Evolutionary conservation across 2,113 vertebrate species (phyloP), one percentile per base, ranked within the genome.

Genomic region (Onychorhynchus coronatus): DNA sequence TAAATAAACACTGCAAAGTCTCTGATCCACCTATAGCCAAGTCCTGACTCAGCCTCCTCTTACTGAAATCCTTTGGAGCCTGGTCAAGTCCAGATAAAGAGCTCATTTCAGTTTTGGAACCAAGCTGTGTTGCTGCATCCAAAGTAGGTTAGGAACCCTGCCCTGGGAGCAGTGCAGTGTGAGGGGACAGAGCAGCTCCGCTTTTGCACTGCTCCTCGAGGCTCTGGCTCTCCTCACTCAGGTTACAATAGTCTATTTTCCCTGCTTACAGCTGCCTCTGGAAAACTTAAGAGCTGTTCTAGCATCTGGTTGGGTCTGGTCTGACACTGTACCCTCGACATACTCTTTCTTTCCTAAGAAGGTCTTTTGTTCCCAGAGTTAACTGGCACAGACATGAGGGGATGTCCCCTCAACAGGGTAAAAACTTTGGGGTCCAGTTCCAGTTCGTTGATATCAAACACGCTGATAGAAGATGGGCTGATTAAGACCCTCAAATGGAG

Each of bases 51-150:
- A 93, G 83, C 76, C 88, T 88, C 68, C 85, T 84, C 83, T 96
- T 90, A 78, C 85, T 72, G 92, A 94, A 97, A 91, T 65, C 74
- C 46, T 61, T 91, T 96, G 95, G 91, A 96, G 76, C 49, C 63
- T 10, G 35, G 88, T 78, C 85, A 96, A 92, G 84, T 42, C 20
- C 73, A 95, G 91, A 94, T 75, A 72, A 81, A 96, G 87, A 61
- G 56, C 70, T 80, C 20, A 5, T 65, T 92, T 95, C 70, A 63
- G 37, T 14, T 58, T 3, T 80, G 67, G 78, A 91, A 73, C 74
- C 59, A 79, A 46, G 79, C 78, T 94, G 81, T 50, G 22, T 55
- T 80, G 70, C 89, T 88, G 85, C 72, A 85, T 85, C 80, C 89
- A 91, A 39, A 89, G 73, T 33, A 49, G 88, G 76, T 67, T 68